These are phyloP conservation scores for Zoanthus sansibaricus DNA, from an alignment of 92 coral and sea anemone genomes.

Conservation along the genomic window DNA sequence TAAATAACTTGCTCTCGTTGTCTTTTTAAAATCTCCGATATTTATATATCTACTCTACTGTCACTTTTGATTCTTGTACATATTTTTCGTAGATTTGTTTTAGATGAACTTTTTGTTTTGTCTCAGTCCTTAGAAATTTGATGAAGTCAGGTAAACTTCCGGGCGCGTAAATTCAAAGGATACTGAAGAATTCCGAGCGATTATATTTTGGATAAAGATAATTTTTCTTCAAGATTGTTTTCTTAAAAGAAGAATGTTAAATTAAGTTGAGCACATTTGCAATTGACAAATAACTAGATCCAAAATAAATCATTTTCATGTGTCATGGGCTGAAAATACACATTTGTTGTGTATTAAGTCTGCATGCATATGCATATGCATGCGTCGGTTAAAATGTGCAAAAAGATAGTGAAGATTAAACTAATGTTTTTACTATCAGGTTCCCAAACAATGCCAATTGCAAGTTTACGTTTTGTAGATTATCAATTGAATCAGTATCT, in stretches of 20 bases:
- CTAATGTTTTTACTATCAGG: not conserved
- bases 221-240: not conserved
- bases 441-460: not conserved
- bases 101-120: not conserved
- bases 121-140: not conserved
- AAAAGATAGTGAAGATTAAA: not conserved
- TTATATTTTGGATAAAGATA: not conserved
- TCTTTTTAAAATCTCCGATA: not conserved
- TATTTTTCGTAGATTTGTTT: not conserved
- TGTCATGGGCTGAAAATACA: not conserved
- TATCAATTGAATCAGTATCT: not conserved
- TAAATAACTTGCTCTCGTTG: not conserved
- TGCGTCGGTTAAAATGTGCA: not conserved
- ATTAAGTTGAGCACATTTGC: not conserved
- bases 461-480: not conserved
- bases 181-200: not conserved
- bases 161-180: conserved; percentile 44
- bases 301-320: not conserved
- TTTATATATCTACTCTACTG: not conserved
- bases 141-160: not conserved
- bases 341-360: not conserved
- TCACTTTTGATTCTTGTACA: not conserved
- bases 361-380: not conserved
- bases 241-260: not conserved
- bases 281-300: not conserved